phyloP scores from a whole-genome alignment of 2,113 vertebrate species.

The Rhinolophus sinicus region DNA sequence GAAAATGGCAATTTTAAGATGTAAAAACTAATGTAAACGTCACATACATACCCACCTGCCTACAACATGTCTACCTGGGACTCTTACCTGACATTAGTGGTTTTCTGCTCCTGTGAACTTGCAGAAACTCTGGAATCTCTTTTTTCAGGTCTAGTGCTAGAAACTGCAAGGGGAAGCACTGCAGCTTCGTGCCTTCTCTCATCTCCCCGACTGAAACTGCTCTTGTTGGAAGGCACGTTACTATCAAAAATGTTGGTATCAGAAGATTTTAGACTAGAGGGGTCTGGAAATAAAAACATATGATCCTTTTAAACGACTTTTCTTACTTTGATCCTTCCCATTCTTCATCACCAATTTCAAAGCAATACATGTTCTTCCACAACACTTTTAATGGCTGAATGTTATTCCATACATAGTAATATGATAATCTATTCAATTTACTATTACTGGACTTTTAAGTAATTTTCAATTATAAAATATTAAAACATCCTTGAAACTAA shows the following conservation, averaged over 20 bases:
- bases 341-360: slow-evolving; percentile 20
- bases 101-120: slow-evolving; percentile 90
- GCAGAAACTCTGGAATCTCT: slow-evolving; percentile 90
- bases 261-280: slow-evolving; percentile 86
- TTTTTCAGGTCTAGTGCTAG: slow-evolving; percentile 90
- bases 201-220: slow-evolving; percentile 79
- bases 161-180: slow-evolving; percentile 87
- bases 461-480: slow-evolving; percentile 31
- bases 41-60: not conserved
- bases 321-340: not conserved
- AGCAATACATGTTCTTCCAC: not conserved
- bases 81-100: slow-evolving; percentile 84
- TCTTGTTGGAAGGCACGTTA: slow-evolving; percentile 84
- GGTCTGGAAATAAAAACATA: slow-evolving; percentile 87
- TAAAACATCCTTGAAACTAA: not conserved
- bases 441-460: not conserved
- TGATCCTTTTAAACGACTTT: not conserved
- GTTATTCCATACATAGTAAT: not conserved
- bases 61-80: not conserved
- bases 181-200: slow-evolving; percentile 87
- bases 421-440: not conserved
- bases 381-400: not conserved
- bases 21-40: not conserved
- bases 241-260: slow-evolving; percentile 87
- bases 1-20: not conserved